These are phyloP conservation scores for Rhodophaea formosa DNA, from an alignment of 2,888 invertebrate species.

Conservation along the genomic window DNA sequence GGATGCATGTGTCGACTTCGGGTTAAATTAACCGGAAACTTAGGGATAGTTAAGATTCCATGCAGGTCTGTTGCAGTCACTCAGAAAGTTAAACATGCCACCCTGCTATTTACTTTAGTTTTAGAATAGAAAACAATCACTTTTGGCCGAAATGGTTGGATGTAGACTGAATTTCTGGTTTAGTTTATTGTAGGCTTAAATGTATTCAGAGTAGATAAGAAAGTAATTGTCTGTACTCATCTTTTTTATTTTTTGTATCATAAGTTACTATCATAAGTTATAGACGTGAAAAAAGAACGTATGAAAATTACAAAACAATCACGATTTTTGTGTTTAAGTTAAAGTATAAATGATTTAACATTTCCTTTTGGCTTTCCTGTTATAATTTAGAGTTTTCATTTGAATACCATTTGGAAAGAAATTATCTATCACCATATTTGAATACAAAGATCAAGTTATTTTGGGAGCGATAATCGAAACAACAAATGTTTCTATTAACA, in stretches of 20 bases:
- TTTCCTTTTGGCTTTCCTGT: no score
- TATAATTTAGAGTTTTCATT: background rate
- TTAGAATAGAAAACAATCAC: conserved; percentile 18
- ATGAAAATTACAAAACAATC: no score
- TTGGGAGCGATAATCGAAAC: conserved; percentile 22
- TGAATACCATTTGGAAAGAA: background rate
- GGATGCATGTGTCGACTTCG: conserved; percentile 68
- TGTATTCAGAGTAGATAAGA: no score
- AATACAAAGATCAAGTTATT: conserved; percentile 14
- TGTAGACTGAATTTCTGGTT: background rate
- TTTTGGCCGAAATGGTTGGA: conserved; percentile 5
- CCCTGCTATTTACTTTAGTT: conserved; percentile 27
- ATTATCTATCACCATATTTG: background rate
- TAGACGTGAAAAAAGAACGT: no score
- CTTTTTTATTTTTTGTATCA: no score
- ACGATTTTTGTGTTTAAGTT: no score
- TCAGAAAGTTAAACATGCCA: conserved; percentile 55
- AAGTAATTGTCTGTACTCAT: no score
- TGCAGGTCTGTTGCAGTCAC: conserved; percentile 60
- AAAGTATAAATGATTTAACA: no score
- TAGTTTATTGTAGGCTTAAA: background rate
- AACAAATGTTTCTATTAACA: conserved; percentile 37
- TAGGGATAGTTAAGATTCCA: conserved; percentile 72
- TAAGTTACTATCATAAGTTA: no score
- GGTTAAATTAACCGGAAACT: conserved; percentile 78